phyloP scores from a whole-genome alignment of 2,113 vertebrate genomes.

The Chaetodon auriga region DNA sequence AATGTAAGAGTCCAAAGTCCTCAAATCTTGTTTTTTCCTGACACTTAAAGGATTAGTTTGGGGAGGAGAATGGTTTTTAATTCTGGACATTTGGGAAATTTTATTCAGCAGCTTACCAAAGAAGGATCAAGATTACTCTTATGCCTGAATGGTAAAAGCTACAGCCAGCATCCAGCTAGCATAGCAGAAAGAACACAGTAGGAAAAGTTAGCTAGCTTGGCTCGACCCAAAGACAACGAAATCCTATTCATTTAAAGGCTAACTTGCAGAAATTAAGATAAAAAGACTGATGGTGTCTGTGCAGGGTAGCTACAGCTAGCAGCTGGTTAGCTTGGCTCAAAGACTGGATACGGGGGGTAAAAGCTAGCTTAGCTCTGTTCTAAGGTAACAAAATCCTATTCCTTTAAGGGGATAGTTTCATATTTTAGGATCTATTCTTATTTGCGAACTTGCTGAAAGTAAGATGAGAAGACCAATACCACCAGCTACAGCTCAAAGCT shows the following conservation, averaged over 20 bases:
- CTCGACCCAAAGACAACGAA: neutral
- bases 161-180: neutral
- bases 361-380: neutral
- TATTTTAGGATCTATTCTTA: neutral
- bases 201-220: too few species aligned
- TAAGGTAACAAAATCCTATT: neutral
- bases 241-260: too few species aligned
- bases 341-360: neutral
- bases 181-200: too few species aligned
- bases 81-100: neutral
- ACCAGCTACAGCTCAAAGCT: too few species aligned
- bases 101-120: accelerated
- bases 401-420: neutral
- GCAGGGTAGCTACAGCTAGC: neutral
- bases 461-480: neutral
- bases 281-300: too few species aligned
- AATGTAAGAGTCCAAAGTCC: neutral
- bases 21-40: neutral
- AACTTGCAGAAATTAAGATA: too few species aligned
- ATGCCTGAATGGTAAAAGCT: neutral
- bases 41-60: neutral
- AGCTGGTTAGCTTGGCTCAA: neutral
- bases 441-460: neutral
- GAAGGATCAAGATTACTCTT: neutral
- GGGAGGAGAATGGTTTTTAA: neutral